phyloP scores from a whole-genome alignment of 2,113 vertebrate genomes.

The Lepus americanus region DNA sequence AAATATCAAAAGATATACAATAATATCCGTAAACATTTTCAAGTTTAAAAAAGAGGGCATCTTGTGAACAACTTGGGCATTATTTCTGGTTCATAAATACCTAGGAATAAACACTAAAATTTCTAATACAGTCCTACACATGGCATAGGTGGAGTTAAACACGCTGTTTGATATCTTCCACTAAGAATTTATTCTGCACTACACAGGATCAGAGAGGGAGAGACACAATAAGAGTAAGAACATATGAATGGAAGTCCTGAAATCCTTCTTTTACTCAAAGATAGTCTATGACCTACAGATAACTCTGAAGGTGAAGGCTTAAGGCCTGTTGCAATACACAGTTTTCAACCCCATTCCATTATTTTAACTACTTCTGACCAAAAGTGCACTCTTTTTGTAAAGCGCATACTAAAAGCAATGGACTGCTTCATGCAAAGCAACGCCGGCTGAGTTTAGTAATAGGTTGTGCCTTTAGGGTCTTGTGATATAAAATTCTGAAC shows the following conservation, averaged over 20 bases:
- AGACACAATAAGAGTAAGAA: slow-evolving; percentile 71
- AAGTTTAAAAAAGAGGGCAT: slow-evolving; percentile 10
- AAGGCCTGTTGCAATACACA: slow-evolving; percentile 77
- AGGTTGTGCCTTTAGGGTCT: slow-evolving; percentile 81
- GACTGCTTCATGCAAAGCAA: slow-evolving; percentile 84
- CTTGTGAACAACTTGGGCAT: background rate
- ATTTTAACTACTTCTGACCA: slow-evolving; percentile 85
- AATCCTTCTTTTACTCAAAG: slow-evolving; percentile 79
- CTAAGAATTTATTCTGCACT: slow-evolving; percentile 76
- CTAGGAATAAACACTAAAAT: slow-evolving; percentile 70
- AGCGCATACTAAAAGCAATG: slow-evolving; percentile 82
- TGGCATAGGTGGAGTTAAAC: slow-evolving; percentile 78
- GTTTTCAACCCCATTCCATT: slow-evolving; percentile 83
- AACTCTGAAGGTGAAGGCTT: slow-evolving; percentile 75
- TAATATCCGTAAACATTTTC: background rate
- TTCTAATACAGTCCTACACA: slow-evolving; percentile 73
- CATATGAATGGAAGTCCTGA: slow-evolving; percentile 64
- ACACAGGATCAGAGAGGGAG: slow-evolving; percentile 55
- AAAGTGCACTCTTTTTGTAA: slow-evolving; percentile 82
- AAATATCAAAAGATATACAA: background rate
- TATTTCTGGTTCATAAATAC: background rate
- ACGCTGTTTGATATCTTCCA: slow-evolving; percentile 69
- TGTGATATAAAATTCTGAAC: slow-evolving; percentile 75
- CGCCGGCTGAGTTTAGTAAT: slow-evolving; percentile 82
- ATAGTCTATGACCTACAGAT: slow-evolving; percentile 70